phyloP scores from a whole-genome alignment of 2,113 vertebrate species.

The Nerophis ophidion region DNA sequence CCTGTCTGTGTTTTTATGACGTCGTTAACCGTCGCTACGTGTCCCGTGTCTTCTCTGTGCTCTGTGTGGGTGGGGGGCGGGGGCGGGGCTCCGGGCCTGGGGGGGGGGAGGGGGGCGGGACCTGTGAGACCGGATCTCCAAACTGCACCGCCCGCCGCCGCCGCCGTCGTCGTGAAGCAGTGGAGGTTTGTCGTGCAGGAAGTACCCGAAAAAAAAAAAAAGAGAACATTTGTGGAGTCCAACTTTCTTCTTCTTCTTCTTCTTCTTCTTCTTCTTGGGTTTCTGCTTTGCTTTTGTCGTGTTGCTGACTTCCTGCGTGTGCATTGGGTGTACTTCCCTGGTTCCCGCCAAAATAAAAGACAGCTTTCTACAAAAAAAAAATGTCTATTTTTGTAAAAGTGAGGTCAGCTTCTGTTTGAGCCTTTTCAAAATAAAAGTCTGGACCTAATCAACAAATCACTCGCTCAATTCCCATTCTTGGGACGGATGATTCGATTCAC shows the following conservation, averaged over 20 bases:
- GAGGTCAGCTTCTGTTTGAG: constrained; percentile 44
- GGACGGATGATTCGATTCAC: too few species aligned
- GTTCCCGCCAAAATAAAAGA: constrained; percentile 73
- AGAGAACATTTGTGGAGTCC: constrained; percentile 78
- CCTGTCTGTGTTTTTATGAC: constrained; percentile 99
- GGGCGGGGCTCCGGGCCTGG: constrained; percentile 50
- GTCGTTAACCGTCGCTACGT: constrained; percentile 20
- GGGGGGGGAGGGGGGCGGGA: constrained; percentile 32
- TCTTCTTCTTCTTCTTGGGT: constrained; percentile 74
- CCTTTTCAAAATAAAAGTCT: too few species aligned
- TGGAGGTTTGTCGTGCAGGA: constrained; percentile 97
- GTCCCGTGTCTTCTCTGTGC: constrained; percentile 99
- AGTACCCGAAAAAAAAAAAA: constrained; percentile 76
- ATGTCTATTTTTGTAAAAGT: constrained; percentile 80
- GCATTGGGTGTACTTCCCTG: constrained; percentile 97
- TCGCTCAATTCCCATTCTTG: background rate
- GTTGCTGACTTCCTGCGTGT: constrained; percentile 92
- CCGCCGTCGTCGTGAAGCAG: constrained; percentile 98
- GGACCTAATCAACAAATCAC: background rate
- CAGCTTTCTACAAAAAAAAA: constrained; percentile 78
- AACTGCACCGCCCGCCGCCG: constrained; percentile 41
- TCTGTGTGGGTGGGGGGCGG: constrained; percentile 84
- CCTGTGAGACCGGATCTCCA: constrained; percentile 28
- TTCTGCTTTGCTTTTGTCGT: constrained; percentile 96
- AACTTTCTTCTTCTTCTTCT: constrained; percentile 82